Base-by-base conservation (phyloP, 2,113 vertebrate genomes). In the Callospermophilus lateralis region DNA sequence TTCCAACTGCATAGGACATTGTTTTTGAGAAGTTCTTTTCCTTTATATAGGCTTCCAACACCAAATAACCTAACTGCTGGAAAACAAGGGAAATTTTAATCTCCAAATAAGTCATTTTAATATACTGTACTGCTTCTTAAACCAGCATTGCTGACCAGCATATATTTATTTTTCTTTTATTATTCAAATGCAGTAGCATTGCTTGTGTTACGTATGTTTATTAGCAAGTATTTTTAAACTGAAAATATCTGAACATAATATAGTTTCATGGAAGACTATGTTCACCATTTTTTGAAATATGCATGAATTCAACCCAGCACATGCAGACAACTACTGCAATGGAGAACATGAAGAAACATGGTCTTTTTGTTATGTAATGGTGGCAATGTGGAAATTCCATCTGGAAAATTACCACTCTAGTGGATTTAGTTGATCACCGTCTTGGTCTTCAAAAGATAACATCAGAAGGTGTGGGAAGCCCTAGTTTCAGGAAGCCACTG, bases 141-240 rank as follows among this genome's bases (percentile, higher is more conserved):
- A 97, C 97, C 98, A 98, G 98, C 98, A 96, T 95, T 96, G 97
- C 97, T 97, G 97, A 97, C 98, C 98, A 97, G 97, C 97, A 0
- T 97, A 89, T 89, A 19, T 98, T 98, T 98, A 97, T 98, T 97
- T 98, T 94, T 96, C 98, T 98, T 96, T 98, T 96, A 96, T 98
- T 98, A 98, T 70, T 97, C 97, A 97, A 97, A 97, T 96, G 83
- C 97, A 67, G 97, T 98, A 98, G 98, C 97, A 98, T 98, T 98
- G 98, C 98, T 98, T 98, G 96, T 95, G 96, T 98, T 98, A 98
- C 85, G n/a, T 85, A 97, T 87, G 96, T 98, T 98, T 98, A 98
- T 97, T 86, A 92, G 96, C 96, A 97, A 98, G 95, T 98, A 97
- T 96, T 98, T 98, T 98, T 97, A 98, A 98, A 96, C 94, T 87